Evolutionary conservation across 2,888 invertebrate genomes (phyloP).

Genomic region (Lithophane leautieri): DNA sequence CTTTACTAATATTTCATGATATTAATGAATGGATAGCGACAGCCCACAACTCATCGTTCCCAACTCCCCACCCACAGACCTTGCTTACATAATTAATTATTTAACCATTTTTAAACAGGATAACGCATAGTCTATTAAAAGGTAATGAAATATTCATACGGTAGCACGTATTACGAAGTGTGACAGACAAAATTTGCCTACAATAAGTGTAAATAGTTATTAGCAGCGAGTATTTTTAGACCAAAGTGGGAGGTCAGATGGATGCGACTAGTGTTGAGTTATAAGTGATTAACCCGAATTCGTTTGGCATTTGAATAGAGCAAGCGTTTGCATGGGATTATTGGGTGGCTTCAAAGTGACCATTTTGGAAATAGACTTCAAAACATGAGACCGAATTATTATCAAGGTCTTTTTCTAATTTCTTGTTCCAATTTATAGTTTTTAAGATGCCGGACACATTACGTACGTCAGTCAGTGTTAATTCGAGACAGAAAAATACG

Average conservation of each 20-base stretch:
- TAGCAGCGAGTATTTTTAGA: slow-evolving; percentile 71
- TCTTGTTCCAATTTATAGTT: slow-evolving; percentile 30
- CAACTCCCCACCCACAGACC: slow-evolving; percentile 55
- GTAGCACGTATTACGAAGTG: slow-evolving; percentile 58
- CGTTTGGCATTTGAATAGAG: slow-evolving; percentile 55
- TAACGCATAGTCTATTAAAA: slow-evolving; percentile 68
- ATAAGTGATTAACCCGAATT: slow-evolving; percentile 76
- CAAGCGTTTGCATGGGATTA: slow-evolving; percentile 23
- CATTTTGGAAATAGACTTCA: slow-evolving; percentile 21
- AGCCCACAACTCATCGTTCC: slow-evolving; percentile 50
- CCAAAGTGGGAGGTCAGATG: slow-evolving; percentile 73
- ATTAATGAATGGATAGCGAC: slow-evolving; percentile 53
- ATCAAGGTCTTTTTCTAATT: slow-evolving; percentile 16
- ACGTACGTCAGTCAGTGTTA: slow-evolving; percentile 21
- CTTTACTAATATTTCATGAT: slow-evolving; percentile 31
- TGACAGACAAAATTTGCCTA: slow-evolving; percentile 69
- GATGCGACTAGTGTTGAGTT: slow-evolving; percentile 63
- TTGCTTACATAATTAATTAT: slow-evolving; percentile 73
- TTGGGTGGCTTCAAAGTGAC: slow-evolving; percentile 26
- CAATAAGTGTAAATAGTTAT: slow-evolving; percentile 68
- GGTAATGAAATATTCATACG: slow-evolving; percentile 70
- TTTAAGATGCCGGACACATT: slow-evolving; percentile 37
- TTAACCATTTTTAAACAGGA: slow-evolving; percentile 72
- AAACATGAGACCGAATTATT: neutral
- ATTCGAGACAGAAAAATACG: slow-evolving; percentile 39